Evolutionary conservation across 1,140 invertebrate genomes (phyloP), one percentile per base, ranked within the genome.

Genomic region (Caenorhabditis tropicalis): DNA sequence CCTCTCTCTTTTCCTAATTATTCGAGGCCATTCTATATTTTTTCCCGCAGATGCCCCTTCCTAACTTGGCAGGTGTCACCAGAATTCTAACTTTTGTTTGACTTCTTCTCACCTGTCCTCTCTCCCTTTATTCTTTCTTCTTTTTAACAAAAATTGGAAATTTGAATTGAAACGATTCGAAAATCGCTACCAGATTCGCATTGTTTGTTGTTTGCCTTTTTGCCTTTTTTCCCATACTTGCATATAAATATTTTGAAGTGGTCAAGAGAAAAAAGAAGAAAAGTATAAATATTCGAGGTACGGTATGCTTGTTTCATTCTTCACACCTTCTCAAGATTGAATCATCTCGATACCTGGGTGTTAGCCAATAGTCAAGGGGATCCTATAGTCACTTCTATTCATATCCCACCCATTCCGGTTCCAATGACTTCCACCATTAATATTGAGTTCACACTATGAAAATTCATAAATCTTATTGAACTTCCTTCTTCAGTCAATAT

Each of bases 271-370:
- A 7, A 43, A 46, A n/a, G n/a, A n/a, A n/a, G n/a, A n/a, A 43
- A 74, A 43, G 36, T 74, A 39, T 74, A 74, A 74, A 74, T 74
- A 74, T 74, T 74, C 21, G 36, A 31, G n/a, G 43, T 74, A 74
- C 65, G 65, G 65, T 74, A 74, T 51, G 49, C n/a, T 3, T 27
- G 31, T 36, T 3, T 74, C 36, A 36, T 36, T 74, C 43, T 46
- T 74, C 7, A 74, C 65, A 74, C 65, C 65, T 74, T 74, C 36
- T 74, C n/a, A 19, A 33, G 21, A 27, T 43, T 24, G n/a, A n/a
- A n/a, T n/a, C n/a, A n/a, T n/a, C n/a, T n/a, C n/a, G n/a, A n/a
- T n/a, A n/a, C n/a, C n/a, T n/a, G n/a, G n/a, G n/a, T n/a, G n/a
- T n/a, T n/a, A n/a, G n/a, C n/a, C n/a, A n/a, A n/a, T n/a, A n/a